phyloP scores from a whole-genome alignment of 2,797 vertebrate species.

The Diplodus sargus region DNA sequence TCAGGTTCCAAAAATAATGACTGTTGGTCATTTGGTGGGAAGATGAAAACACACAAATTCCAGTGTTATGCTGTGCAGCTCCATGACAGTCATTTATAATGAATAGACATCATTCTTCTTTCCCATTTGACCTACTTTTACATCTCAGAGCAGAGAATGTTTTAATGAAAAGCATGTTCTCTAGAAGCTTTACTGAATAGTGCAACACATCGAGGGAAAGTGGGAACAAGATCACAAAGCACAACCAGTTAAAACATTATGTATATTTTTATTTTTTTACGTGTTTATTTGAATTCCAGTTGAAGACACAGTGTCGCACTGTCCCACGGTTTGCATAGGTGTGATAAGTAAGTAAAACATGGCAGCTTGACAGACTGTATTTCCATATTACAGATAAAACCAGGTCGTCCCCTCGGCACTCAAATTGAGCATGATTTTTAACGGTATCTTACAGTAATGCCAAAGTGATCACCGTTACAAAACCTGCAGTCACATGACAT shows the following conservation, averaged over 20 bases:
- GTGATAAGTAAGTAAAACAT: conserved; percentile 58
- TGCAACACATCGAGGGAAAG: too few relatives aligned
- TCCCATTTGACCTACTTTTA: not conserved
- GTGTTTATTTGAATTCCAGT: conserved; percentile 84
- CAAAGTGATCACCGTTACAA: conserved; percentile 17
- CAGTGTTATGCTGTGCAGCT: not conserved
- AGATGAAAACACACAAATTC: too few relatives aligned
- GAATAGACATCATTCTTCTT: not conserved
- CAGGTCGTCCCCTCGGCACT: conserved; percentile 1
- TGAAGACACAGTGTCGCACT: conserved; percentile 85
- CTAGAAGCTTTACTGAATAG: not conserved
- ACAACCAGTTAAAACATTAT: conserved; percentile 28
- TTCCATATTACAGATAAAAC: conserved; percentile 43
- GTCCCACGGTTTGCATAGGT: conserved; percentile 92
- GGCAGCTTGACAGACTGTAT: conserved; percentile 45
- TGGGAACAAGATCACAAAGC: conserved; percentile 7
- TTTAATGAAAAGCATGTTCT: not conserved
- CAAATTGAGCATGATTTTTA: conserved; percentile 23
- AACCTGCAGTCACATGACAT: conserved; percentile 8
- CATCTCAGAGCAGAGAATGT: not conserved
- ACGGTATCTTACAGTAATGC: conserved; percentile 40
- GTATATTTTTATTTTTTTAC: conserved; percentile 41
- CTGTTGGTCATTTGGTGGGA: not conserved
- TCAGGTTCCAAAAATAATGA: not conserved
- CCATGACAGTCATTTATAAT: not conserved